Evolutionary conservation across 2,797 vertebrate species (phyloP).

Genomic region (Lithobates sylvaticus): DNA sequence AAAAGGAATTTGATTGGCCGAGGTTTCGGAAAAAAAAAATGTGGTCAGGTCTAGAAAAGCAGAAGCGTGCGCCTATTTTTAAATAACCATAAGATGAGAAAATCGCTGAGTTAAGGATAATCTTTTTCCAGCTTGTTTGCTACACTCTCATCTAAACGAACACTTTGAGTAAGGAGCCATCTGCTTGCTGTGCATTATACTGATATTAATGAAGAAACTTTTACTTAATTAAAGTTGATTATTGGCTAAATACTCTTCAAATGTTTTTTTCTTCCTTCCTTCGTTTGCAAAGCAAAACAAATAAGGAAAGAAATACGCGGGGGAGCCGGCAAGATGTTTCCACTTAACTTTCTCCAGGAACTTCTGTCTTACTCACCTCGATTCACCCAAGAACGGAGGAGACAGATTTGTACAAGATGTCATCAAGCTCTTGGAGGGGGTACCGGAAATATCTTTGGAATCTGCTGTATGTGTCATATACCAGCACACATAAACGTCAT

Average conservation of each 20-base stretch:
- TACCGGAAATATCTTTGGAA: constrained; percentile 21
- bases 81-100: neutral
- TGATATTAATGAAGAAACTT: constrained; percentile 59
- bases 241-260: constrained; percentile 55
- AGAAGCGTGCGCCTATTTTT: neutral
- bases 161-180: constrained; percentile 42
- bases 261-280: constrained; percentile 25
- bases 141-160: neutral
- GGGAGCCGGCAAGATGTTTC: constrained; percentile 6
- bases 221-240: constrained; percentile 66
- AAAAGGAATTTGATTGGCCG: too few species aligned
- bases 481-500: too few species aligned
- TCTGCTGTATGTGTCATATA: neutral
- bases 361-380: constrained; percentile 57
- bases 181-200: constrained; percentile 57
- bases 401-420: constrained; percentile 36
- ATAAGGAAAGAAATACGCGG: constrained; percentile 32
- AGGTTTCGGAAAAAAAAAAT: too few species aligned
- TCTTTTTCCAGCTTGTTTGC: constrained; percentile 6
- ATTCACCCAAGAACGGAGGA: constrained; percentile 5
- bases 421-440: constrained; percentile 43
- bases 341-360: constrained; percentile 35
- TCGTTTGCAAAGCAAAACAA: constrained; percentile 27
- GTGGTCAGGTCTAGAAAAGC: too few species aligned
- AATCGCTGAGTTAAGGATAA: neutral